Evolutionary conservation across 2,888 invertebrate species (phyloP).

Genomic region (Hydrotaea cyrtoneurina): DNA sequence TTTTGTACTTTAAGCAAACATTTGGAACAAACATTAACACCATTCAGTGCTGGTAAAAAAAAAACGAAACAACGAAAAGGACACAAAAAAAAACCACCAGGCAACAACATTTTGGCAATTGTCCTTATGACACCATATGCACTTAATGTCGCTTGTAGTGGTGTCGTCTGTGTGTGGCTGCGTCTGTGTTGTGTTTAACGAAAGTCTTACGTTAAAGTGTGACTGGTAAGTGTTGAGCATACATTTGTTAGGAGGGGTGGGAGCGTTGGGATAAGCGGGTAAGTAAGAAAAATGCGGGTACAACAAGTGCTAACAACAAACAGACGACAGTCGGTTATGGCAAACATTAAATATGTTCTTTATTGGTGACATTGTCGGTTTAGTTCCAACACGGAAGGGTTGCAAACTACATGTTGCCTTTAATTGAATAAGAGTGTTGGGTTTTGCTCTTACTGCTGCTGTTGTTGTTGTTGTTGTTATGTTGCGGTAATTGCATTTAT

Average conservation of each 20-base stretch:
- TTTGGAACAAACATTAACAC: conserved; percentile 62
- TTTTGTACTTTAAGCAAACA: conserved; percentile 10
- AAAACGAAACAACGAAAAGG: conserved; percentile 15
- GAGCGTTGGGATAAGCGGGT: no score
- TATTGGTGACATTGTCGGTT: not conserved
- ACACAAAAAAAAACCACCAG: conserved; percentile 2
- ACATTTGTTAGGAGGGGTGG: not conserved
- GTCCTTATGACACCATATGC: conserved; percentile 54
- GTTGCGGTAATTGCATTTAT: not conserved
- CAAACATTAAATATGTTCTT: conserved; percentile 15
- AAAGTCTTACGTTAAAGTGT: conserved; percentile 15
- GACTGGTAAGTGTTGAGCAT: conserved; percentile 41
- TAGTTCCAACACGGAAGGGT: not conserved
- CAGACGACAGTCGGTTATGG: not conserved
- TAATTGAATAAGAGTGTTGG: not conserved
- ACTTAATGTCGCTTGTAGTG: conserved; percentile 38
- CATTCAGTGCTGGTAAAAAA: conserved; percentile 9
- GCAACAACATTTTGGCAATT: conserved; percentile 40
- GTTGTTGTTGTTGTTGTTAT: not conserved
- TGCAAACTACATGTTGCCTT: not conserved
- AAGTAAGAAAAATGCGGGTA: conserved; percentile 36
- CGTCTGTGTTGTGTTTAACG: conserved; percentile 37
- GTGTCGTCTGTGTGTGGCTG: not conserved
- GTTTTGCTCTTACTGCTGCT: no score
- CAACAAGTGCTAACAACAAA: conserved; percentile 37